phyloP scores from a whole-genome alignment of 2,888 invertebrate species.

The Eristalis pertinax region DNA sequence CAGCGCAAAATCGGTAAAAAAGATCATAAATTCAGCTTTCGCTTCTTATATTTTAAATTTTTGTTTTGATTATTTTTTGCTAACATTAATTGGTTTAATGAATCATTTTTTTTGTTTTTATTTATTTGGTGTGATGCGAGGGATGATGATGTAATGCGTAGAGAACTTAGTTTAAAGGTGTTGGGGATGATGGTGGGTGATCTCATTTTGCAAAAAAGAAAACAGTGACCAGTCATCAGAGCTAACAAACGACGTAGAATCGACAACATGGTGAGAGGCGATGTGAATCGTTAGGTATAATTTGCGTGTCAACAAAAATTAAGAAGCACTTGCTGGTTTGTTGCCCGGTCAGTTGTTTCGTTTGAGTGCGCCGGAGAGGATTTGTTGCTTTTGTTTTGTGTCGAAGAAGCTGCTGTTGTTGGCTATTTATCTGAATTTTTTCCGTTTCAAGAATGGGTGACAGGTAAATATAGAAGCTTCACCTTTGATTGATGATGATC shows the following conservation, averaged over 20 bases:
- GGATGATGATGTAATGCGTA: conserved; percentile 24
- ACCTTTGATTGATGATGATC: no score
- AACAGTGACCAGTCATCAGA: neutral
- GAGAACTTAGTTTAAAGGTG: conserved; percentile 7
- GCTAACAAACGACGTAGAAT: neutral
- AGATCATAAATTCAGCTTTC: conserved; percentile 59
- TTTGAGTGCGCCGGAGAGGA: neutral
- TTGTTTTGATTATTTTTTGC: conserved; percentile 18
- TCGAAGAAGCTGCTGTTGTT: neutral
- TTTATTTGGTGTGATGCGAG: conserved; percentile 1
- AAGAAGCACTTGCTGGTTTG: neutral
- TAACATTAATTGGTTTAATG: conserved; percentile 37
- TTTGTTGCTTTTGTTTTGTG: neutral
- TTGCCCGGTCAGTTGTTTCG: neutral
- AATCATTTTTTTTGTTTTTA: neutral
- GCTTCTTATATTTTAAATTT: conserved; percentile 15
- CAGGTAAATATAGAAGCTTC: neutral
- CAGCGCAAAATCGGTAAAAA: conserved; percentile 76
- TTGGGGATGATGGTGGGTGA: conserved; percentile 25
- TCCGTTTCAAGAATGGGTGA: neutral
- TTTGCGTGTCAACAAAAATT: neutral
- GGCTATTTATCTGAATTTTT: neutral
- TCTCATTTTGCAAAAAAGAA: conserved; percentile 7
- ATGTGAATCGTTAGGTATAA: neutral
- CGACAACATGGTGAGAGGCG: neutral